phyloP scores from a whole-genome alignment of 2,113 vertebrate species.

The Hydropotes inermis region DNA sequence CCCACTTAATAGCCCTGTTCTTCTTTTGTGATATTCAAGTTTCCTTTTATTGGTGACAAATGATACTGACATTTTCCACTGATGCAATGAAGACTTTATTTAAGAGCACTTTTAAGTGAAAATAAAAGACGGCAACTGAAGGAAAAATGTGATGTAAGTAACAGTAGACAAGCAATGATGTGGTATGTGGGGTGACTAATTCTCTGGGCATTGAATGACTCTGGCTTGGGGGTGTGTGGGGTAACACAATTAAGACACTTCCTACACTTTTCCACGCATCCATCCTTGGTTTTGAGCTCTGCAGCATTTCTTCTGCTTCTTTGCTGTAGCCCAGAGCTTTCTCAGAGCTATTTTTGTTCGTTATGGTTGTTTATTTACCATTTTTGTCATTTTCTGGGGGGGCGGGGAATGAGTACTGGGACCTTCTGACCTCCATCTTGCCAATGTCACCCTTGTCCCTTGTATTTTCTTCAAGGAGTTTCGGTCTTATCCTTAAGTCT shows the following conservation, averaged over 20 bases:
- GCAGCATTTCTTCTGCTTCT: rapidly evolving
- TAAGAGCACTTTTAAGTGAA: neutral
- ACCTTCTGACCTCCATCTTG: neutral
- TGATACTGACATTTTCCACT: neutral
- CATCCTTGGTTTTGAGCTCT: neutral
- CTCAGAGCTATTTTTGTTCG: neutral
- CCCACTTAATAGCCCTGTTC: neutral
- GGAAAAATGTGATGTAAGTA: too few species aligned
- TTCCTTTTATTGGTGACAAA: neutral
- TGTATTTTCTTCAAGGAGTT: too few species aligned
- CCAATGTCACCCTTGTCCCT: neutral
- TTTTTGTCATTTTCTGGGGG: neutral
- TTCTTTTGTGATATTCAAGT: neutral
- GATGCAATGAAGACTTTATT: neutral
- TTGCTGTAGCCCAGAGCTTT: neutral
- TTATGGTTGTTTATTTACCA: neutral
- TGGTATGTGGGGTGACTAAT: neutral
- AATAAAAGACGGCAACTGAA: neutral
- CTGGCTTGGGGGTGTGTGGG: neutral
- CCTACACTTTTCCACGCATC: neutral
- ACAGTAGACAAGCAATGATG: neutral
- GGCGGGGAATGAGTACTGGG: neutral
- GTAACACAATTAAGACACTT: neutral
- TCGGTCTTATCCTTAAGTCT: neutral
- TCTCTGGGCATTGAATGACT: neutral